These are phyloP conservation scores for Oxycera nigricornis DNA, from an alignment of 2,888 invertebrate species.

Conservation along the genomic window DNA sequence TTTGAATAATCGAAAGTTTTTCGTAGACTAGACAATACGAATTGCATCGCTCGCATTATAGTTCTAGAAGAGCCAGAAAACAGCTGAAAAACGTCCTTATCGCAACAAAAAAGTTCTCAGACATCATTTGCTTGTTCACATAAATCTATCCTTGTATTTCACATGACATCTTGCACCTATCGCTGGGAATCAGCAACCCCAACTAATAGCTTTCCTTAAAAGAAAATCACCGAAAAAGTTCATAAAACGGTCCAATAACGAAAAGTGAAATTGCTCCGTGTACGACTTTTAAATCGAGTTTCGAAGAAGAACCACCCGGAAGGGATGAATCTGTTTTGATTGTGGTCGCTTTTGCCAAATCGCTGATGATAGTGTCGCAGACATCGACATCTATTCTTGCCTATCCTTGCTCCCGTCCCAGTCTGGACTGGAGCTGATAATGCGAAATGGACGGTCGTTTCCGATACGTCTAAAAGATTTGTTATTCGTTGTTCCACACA, in stretches of 20 bases:
- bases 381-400: too few species aligned
- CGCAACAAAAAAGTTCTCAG: too few species aligned
- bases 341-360: slow-evolving; percentile 3
- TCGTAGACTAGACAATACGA: too few species aligned
- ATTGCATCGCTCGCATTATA: too few species aligned
- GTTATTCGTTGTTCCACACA: slow-evolving; percentile 17
- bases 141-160: neutral
- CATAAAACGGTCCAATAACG: slow-evolving; percentile 3
- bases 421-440: neutral
- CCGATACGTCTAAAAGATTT: slow-evolving; percentile 1
- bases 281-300: neutral
- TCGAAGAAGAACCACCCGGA: neutral
- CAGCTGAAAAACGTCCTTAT: neutral
- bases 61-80: too few species aligned
- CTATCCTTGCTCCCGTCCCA: neutral
- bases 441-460: neutral
- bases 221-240: neutral
- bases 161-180: neutral
- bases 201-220: neutral
- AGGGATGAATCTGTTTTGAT: neutral
- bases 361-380: neutral
- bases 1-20: too few species aligned
- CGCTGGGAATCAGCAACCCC: neutral
- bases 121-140: neutral
- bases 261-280: slow-evolving; percentile 17